These are phyloP conservation scores for Tachysurus vachellii DNA, from an alignment of 2,113 vertebrate genomes.

Conservation along the genomic window DNA sequence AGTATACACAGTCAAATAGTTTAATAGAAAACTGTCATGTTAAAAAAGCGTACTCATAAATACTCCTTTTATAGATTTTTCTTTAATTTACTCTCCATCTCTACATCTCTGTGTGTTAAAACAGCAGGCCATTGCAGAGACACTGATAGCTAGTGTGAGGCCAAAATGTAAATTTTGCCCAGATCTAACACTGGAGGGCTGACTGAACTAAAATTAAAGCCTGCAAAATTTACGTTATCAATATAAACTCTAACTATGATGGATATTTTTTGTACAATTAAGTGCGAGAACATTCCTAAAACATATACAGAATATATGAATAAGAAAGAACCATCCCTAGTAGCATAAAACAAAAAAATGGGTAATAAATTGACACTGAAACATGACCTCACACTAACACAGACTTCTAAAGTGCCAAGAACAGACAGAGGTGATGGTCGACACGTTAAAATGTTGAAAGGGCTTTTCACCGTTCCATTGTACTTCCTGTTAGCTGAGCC, in stretches of 20 bases:
- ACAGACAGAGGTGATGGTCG: constrained; percentile 38
- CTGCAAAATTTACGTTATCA: not conserved
- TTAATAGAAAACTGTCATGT: not conserved
- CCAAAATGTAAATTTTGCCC: not conserved
- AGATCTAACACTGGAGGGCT: not conserved
- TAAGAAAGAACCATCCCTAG: constrained; percentile 19
- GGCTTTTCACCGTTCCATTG: constrained; percentile 17
- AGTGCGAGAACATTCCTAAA: constrained; percentile 23
- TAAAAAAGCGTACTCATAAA: constrained; percentile 9
- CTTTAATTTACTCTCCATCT: constrained; percentile 47
- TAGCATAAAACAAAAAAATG: constrained; percentile 16
- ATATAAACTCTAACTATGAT: constrained; percentile 23
- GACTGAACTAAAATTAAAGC: not conserved
- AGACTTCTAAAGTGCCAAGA: constrained; percentile 50
- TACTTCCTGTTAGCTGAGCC: constrained; percentile 38
- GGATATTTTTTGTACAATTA: not conserved
- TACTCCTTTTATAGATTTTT: not conserved
- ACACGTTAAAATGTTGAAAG: constrained; percentile 17
- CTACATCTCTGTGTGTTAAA: constrained; percentile 2
- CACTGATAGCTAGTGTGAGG: not conserved
- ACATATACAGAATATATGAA: constrained; percentile 14
- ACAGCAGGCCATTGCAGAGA: constrained; percentile 26
- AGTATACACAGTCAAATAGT: not conserved
- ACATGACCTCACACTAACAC: constrained; percentile 27
- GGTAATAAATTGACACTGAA: constrained; percentile 15